Evolutionary conservation across 2,797 vertebrate genomes (phyloP).

Genomic region (Meriones psammophilus): DNA sequence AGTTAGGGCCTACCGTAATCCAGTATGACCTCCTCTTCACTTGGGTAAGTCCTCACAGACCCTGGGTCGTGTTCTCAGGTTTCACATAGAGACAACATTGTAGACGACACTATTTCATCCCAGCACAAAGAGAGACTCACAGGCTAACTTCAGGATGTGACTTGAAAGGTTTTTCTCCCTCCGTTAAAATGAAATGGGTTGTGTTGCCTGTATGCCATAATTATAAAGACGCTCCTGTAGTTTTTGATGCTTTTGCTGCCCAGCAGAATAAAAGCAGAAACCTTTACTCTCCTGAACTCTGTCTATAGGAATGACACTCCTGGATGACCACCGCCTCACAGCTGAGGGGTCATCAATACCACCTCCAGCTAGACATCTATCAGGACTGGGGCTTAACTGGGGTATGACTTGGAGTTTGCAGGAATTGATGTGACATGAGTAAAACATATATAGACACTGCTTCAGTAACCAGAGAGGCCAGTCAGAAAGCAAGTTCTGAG

Average conservation of each 20-base stretch:
- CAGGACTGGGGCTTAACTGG: not conserved
- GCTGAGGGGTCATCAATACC: not conserved
- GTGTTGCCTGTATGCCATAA: not conserved
- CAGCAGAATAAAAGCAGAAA: slow-evolving; percentile 60
- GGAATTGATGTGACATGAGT: not conserved
- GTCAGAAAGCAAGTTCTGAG: not conserved
- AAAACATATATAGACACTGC: not conserved
- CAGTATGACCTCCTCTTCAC: not conserved
- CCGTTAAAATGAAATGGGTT: not conserved
- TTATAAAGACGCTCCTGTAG: slow-evolving; percentile 36
- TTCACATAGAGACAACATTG: not conserved
- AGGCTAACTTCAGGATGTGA: not conserved
- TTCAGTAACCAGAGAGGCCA: not conserved
- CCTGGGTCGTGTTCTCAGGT: not conserved
- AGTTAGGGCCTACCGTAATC: not conserved
- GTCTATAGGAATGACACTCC: not conserved
- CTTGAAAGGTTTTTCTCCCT: not conserved
- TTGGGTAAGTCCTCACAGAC: not conserved
- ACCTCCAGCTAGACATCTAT: not conserved
- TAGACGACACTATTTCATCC: not conserved
- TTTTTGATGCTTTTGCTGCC: not conserved
- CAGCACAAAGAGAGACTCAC: not conserved
- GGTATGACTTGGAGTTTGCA: not conserved
- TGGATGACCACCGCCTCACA: not conserved
- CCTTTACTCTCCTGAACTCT: not conserved